These are phyloP conservation scores for Willowsia nigromaculata DNA, from an alignment of 2,888 invertebrate species.

Conservation along the genomic window DNA sequence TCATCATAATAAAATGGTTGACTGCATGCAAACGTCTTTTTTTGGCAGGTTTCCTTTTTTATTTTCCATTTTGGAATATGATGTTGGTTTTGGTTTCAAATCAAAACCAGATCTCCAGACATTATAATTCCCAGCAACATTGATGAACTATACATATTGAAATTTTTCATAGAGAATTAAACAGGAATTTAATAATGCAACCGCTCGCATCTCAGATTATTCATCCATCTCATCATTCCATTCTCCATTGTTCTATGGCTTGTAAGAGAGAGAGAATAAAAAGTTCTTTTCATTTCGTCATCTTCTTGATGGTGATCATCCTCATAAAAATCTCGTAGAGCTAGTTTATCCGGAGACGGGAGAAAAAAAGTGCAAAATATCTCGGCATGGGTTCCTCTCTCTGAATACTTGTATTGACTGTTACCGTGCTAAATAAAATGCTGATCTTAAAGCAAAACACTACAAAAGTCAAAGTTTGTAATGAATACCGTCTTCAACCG, in stretches of 20 bases:
- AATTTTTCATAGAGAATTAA: slow-evolving; percentile 21
- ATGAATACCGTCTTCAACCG: not conserved
- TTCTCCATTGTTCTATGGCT: not conserved
- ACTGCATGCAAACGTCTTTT: not conserved
- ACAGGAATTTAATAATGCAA: slow-evolving; percentile 40
- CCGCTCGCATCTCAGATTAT: not conserved
- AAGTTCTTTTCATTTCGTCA: slow-evolving; percentile 9
- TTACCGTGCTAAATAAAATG: no score
- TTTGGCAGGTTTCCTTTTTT: not conserved
- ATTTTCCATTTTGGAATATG: not conserved
- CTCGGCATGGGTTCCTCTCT: not conserved
- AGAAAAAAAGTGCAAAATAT: not conserved
- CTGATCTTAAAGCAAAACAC: not conserved
- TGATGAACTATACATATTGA: not conserved
- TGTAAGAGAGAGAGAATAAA: not conserved
- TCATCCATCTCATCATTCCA: not conserved
- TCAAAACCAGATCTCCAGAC: slow-evolving; percentile 52
- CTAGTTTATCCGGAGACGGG: slow-evolving; percentile 48
- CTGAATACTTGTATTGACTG: not conserved
- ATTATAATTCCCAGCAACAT: not conserved
- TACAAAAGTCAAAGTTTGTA: not conserved
- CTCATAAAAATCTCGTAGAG: slow-evolving; percentile 38
- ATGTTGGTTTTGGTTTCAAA: not conserved
- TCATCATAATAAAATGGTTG: not conserved
- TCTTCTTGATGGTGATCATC: not conserved